Base-by-base conservation (phyloP, 1,140 invertebrate genomes). In the Leptestheria dahalacensis region DNA sequence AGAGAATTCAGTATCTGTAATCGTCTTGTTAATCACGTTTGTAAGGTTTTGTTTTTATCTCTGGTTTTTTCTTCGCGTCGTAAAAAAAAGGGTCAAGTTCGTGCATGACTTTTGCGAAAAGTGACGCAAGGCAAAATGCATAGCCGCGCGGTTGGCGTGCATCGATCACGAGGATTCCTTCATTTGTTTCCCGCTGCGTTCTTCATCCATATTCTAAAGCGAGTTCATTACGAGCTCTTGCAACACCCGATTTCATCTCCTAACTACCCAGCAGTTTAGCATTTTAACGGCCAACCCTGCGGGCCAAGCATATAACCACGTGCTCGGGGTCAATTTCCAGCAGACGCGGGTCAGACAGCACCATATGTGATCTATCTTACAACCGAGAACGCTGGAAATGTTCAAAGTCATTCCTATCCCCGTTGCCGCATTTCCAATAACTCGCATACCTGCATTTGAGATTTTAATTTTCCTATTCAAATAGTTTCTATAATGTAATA, bases 131-230 rank as follows among this genome's bases (percentile, higher is more conserved):
- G 28, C 26, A 20, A 41, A 41, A 29, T 23, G 53, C 12, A 26
- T 26, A 20, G 51, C n/a, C 21, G 15, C 23, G 15, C 53, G 41
- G 53, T 28, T 56, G 28, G 41, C 23, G 41, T 56, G 53, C 58
- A 60, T 60, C 58, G 58, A 60, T 60, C 58, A 60, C 48, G 48
- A 50, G 47, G 29, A 33, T 52, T 60, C 51, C 48, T 60, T 60
- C 58, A 60, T 60, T 60, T 60, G 58, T 52, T 29, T 60, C 58
- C 58, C 58, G 58, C 58, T 60, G 58, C 28, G 58, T 49, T 33
- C 47, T 60, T 53, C 58, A 53, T 60, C 58, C 58, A 48, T 48
- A 60, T 49, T 60, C 53, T 41, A 56, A n/a, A 41, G 25, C 33
- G 47, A 60, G 58, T 60, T 60, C 58, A 60, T 60, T 60, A 50